Base-by-base conservation (phyloP, 2,797 vertebrate species). In the Characodon lateralis region DNA sequence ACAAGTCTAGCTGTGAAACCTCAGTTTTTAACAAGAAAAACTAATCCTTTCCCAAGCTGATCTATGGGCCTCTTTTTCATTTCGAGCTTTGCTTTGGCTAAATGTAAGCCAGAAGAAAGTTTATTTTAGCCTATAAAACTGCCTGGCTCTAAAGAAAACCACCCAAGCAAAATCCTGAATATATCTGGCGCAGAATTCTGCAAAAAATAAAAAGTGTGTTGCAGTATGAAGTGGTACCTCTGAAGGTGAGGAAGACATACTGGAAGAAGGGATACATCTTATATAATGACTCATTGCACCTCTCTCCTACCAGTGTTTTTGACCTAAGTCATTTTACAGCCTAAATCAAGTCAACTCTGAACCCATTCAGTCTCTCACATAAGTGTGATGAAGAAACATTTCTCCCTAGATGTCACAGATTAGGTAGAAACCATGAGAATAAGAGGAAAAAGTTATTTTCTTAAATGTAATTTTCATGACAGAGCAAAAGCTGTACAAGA, bases 121-220 rank as follows among this genome's bases (percentile, higher is more conserved):
- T 95, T 95, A 92, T 95, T 95, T 94, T 92, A 90, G 87, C 93
- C 85, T 92, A 92, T 94, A 93, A 95, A 66, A 95, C 92, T 90
- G 91, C 89, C 89, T 81, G 71, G 88, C 88, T 92, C 92, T 88
- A 89, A 94, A 93, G 90, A 93, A 95, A 95, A 92, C 89, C 91
- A 92, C 89, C 91, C 89, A 93, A 94, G 91, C 87, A 92, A 94
- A 94, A 93, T 90, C 89, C 83, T 74, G 90, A 78, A 93, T 92
- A 74, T 91, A 93, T 95, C 90, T 87, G 83, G 89, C 74, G 65
- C 91, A 92, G 85, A 93, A 89, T 93, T 91, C 90, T 87, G 88
- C 88, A 80, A 92, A 89, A 91, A 90, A 93, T 87, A 93, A 91
- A 86, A 92, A 76, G 80, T 73, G 83, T 82, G 83, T 89, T 88